Evolutionary conservation across 2,797 vertebrate species (phyloP).

Genomic region (Hozukius guyotensis): DNA sequence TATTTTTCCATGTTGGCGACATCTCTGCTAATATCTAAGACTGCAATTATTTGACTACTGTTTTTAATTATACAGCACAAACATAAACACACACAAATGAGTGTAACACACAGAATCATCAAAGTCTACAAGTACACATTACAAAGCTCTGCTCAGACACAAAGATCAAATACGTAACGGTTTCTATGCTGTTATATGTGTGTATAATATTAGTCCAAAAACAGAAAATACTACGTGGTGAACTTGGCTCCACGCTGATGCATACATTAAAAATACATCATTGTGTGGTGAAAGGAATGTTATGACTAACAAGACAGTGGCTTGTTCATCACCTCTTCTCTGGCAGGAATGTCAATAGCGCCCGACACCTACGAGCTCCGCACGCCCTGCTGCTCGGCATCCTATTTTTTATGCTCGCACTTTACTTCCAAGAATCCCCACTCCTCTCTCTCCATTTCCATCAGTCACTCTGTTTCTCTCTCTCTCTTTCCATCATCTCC

Average conservation of each 20-base stretch:
- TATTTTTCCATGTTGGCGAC: not conserved
- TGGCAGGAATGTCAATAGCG: slow-evolving; percentile 50
- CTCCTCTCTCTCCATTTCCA: slow-evolving; percentile 44
- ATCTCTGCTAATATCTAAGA: not conserved
- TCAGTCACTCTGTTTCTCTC: slow-evolving; percentile 33
- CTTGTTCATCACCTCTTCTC: slow-evolving; percentile 53
- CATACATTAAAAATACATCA: slow-evolving; percentile 43
- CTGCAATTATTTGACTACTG: not conserved
- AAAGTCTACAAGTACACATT: not conserved
- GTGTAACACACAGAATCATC: no score
- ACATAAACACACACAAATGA: not conserved
- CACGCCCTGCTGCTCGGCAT: slow-evolving; percentile 45
- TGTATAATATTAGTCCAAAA: not conserved
- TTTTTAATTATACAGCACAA: not conserved
- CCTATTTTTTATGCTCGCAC: slow-evolving; percentile 54
- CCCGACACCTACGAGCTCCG: slow-evolving; percentile 50
- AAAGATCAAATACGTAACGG: not conserved
- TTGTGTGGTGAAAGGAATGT: slow-evolving; percentile 32
- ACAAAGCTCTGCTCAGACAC: not conserved
- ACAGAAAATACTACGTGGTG: not conserved
- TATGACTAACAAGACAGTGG: slow-evolving; percentile 51
- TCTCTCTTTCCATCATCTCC: slow-evolving; percentile 57
- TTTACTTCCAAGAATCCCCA: slow-evolving; percentile 57
- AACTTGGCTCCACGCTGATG: not conserved
- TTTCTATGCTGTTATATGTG: not conserved